Percentiles rank a stretch among this genome's conserved stretches.
Conservation (phyloP, 2,888 invertebrate genomes). For the Sabatieria punctata region DNA sequence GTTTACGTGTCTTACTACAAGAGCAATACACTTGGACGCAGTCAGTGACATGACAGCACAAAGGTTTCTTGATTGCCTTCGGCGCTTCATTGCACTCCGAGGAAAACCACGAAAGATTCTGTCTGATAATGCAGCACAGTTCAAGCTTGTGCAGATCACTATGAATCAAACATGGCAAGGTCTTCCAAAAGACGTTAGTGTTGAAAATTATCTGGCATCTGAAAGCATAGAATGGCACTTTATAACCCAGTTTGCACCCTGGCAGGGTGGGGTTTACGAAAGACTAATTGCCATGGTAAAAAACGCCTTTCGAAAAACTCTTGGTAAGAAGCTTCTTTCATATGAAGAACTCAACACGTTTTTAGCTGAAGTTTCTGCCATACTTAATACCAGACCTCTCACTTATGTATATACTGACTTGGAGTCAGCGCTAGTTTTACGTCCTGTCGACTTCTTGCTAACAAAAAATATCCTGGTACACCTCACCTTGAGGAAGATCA, state of each 20-base stretch:
- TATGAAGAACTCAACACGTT: constrained; percentile 8
- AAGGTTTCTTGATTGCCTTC: neutral
- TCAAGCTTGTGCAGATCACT: neutral
- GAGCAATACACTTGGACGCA: neutral
- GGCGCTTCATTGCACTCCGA: neutral
- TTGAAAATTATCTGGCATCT: neutral
- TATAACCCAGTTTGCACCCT: constrained; percentile 8
- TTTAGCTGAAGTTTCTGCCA: constrained; percentile 6
- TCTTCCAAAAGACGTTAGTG: neutral
- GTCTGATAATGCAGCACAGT: neutral
- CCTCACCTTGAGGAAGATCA: neutral
- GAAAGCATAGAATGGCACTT: constrained; percentile 9
- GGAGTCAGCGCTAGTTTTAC: neutral
- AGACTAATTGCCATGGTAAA: constrained; percentile 8
- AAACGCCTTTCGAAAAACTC: constrained; percentile 4
- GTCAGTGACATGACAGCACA: neutral
- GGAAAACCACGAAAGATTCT: neutral
- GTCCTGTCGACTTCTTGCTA: neutral
- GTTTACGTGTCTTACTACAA: neutral
- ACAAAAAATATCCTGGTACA: neutral
- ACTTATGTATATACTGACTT: constrained; percentile 8
- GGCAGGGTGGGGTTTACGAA: constrained; percentile 11
- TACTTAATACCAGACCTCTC: constrained; percentile 10
- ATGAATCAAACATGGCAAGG: neutral
- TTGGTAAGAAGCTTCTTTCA: constrained; percentile 6